A percentile compares a stretch with the other conserved stretches of the same genome.
phyloP scores from a whole-genome alignment of 2,888 invertebrate species.

The Phoronis australis region DNA sequence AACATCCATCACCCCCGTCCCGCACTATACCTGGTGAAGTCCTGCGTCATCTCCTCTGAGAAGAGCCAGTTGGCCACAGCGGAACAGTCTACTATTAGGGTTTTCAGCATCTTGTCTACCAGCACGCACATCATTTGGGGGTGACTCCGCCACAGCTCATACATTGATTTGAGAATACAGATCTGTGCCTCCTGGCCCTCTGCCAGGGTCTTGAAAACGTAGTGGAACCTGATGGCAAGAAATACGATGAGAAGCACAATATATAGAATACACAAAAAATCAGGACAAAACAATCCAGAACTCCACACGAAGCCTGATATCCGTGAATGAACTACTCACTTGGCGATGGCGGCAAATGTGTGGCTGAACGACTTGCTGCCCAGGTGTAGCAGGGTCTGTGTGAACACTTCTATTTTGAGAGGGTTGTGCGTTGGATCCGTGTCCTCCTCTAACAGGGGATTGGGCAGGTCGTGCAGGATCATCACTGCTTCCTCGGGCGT shows the following conservation, averaged over 20 bases:
- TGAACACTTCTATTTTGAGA: constrained; percentile 91
- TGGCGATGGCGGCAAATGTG: constrained; percentile 96
- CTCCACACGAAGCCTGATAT: background rate
- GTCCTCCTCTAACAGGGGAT: constrained; percentile 38
- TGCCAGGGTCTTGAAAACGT: constrained; percentile 68
- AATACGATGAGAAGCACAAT: too few species aligned
- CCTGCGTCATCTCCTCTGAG: constrained; percentile 83
- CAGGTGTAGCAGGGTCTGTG: constrained; percentile 86
- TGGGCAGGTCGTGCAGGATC: constrained; percentile 77
- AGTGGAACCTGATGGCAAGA: constrained; percentile 48
- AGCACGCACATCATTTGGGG: constrained; percentile 93
- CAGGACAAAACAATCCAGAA: too few species aligned
- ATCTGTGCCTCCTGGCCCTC: constrained; percentile 94
- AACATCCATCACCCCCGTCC: too few species aligned
- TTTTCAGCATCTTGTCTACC: constrained; percentile 94
- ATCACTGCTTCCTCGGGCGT: constrained; percentile 83
- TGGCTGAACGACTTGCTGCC: constrained; percentile 98
- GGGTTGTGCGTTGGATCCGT: constrained; percentile 69
- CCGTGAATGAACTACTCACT: constrained; percentile 61
- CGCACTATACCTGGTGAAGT: constrained; percentile 68
- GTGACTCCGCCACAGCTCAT: constrained; percentile 91
- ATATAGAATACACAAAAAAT: too few species aligned
- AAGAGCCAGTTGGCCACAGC: constrained; percentile 98
- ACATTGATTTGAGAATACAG: constrained; percentile 84
- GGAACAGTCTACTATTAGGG: constrained; percentile 93